Base-by-base conservation (phyloP, 2,888 invertebrate genomes). In the Acleris emargana region DNA sequence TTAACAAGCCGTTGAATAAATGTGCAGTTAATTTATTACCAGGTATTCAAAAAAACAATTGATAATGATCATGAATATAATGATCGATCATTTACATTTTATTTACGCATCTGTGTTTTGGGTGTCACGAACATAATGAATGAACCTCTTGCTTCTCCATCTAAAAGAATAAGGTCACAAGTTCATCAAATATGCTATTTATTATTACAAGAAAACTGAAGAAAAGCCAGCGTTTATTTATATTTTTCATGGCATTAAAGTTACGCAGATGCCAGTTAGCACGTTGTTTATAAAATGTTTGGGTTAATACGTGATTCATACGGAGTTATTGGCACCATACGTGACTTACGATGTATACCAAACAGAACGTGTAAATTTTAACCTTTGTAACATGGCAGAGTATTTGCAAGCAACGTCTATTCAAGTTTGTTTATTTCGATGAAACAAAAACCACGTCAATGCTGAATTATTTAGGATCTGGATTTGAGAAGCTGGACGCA, bases 311-410 rank as follows among this genome's bases (percentile, higher is more conserved):
- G 66, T 66, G 66, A 61, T 55, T 66, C 61, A 61, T 54, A 66
- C 68, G 61, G 58, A 64, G 72, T 71, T 73, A 75, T 73, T 72
- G 70, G 59, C 72, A 71, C 72, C 76, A 73, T 75, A 79, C 74
- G 71, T 76, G 75, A 76, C 75, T 78, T 76, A 77, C 72, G 74
- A 71, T 67, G 64, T 68, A 68, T 69, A 69, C 68, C 68, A 72
- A 69, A 68, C 71, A 68, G 71, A 71, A 66, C 61, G 66, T 55
- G 60, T 57, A 51, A 57, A 60, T 52, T 78, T 78, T 72, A 76
- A 76, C 73, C 73, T 77, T 74, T 74, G 32, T 73, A 68, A 67
- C 73, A 74, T 77, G 78, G 76, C 79, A 80, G 71, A 73, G 69
- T 72, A 74, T 76, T 76, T 72, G 72, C 79, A 80, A 77, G 80